These are phyloP conservation scores for Batillaria attramentaria DNA, from an alignment of 1,140 invertebrate species.

Conservation along the genomic window DNA sequence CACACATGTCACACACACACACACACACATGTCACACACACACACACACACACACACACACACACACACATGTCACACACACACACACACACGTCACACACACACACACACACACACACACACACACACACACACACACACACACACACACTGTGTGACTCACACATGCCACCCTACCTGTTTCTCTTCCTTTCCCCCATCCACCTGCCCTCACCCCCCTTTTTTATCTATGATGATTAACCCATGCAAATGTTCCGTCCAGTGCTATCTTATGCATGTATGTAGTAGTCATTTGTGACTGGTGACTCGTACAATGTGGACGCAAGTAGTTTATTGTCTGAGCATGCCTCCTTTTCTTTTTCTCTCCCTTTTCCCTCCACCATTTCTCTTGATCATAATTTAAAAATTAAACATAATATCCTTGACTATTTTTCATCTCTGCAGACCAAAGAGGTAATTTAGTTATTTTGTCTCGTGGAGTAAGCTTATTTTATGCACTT, in stretches of 20 bases:
- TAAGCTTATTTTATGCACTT: slow-evolving; percentile 1
- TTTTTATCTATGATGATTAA: background rate
- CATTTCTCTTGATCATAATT: slow-evolving; percentile 1
- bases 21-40: background rate
- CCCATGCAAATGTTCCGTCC: background rate
- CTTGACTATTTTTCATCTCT: too few relatives aligned
- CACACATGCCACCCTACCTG: too few relatives aligned
- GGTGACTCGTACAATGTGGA: background rate
- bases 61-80: background rate
- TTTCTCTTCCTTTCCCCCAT: too few relatives aligned
- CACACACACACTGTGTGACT: too few relatives aligned
- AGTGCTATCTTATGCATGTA: too few relatives aligned
- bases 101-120: too few relatives aligned
- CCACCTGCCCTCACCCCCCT: background rate
- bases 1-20: slow-evolving; percentile 4
- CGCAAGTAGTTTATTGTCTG: background rate
- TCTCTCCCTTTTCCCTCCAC: background rate
- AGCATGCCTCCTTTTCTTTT: background rate
- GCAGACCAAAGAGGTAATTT: too few relatives aligned
- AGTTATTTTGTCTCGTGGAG: too few relatives aligned
- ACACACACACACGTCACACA: too few relatives aligned
- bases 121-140: too few relatives aligned
- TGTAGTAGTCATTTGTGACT: background rate
- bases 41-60: slow-evolving; percentile 5
- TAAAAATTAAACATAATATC: too few relatives aligned